phyloP scores from a whole-genome alignment of 1,140 invertebrate species.

The Proales similis region DNA sequence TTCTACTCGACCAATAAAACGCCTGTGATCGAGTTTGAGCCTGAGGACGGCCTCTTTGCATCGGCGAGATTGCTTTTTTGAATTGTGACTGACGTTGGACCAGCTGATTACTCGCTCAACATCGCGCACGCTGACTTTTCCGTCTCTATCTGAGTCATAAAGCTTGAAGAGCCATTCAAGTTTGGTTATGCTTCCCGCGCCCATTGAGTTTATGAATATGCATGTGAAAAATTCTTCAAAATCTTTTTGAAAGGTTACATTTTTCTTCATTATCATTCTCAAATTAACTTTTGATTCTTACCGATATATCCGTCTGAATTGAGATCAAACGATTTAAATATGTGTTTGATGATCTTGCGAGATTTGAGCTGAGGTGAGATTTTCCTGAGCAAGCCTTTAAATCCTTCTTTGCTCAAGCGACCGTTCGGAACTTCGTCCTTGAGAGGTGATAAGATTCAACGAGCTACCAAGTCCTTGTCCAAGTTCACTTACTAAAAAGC shows the following conservation, averaged over 20 bases:
- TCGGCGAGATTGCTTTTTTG: not conserved
- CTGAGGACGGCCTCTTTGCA: slow-evolving; percentile 55
- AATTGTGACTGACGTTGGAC: not conserved
- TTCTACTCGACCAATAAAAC: slow-evolving; percentile 92
- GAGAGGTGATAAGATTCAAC: too few relatives aligned
- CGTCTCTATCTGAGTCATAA: slow-evolving; percentile 21
- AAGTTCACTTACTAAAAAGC: too few relatives aligned
- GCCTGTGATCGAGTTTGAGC: slow-evolving; percentile 98
- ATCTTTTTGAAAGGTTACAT: not conserved
- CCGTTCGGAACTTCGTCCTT: too few relatives aligned
- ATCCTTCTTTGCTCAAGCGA: slow-evolving; percentile 25
- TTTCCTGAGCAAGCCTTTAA: slow-evolving; percentile 10
- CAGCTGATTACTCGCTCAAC: slow-evolving; percentile 1
- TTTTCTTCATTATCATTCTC: not conserved
- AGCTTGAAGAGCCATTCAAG: slow-evolving; percentile 30
- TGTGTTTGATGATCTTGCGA: slow-evolving; percentile 19
- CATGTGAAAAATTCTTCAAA: slow-evolving; percentile 33
- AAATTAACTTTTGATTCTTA: not conserved
- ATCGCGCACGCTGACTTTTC: slow-evolving; percentile 1
- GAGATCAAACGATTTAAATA: slow-evolving; percentile 32
- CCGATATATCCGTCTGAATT: slow-evolving; percentile 32
- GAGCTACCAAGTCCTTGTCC: too few relatives aligned
- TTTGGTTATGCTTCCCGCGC: slow-evolving; percentile 7
- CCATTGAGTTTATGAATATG: slow-evolving; percentile 9
- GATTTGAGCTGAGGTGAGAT: slow-evolving; percentile 4